Percentiles rank a stretch among this genome's conserved stretches.
Evolutionary conservation across 2,888 invertebrate genomes (phyloP).

Genomic region (Trachelus tabidus): DNA sequence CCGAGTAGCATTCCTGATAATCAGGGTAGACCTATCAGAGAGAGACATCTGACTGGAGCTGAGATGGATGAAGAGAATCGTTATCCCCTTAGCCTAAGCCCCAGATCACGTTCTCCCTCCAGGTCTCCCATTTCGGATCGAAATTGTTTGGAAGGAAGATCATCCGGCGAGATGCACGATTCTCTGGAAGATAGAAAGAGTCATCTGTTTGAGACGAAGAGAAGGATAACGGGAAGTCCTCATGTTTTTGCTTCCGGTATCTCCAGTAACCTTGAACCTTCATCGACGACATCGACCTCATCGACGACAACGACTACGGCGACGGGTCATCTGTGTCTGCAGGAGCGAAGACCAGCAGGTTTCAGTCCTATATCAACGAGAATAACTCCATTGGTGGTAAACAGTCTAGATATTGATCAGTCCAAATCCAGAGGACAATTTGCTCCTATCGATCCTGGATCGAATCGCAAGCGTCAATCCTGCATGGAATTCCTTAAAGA

Average conservation of each 20-base stretch:
- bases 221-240: neutral
- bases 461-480: slow-evolving; percentile 17
- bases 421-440: neutral
- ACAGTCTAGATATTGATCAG: neutral
- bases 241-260: neutral
- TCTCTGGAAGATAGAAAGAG: neutral
- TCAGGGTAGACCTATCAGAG: slow-evolving; percentile 25
- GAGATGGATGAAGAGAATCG: slow-evolving; percentile 25
- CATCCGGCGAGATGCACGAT: neutral
- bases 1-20: neutral
- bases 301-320: neutral
- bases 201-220: neutral
- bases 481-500: neutral
- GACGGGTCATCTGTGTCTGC: neutral
- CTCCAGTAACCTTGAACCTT: neutral
- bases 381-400: neutral
- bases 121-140: neutral
- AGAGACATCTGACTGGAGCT: slow-evolving; percentile 41
- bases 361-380: neutral
- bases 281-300: neutral
- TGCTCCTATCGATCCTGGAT: slow-evolving; percentile 19
- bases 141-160: neutral
- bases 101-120: neutral
- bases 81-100: neutral
- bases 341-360: neutral